Percentiles rank a stretch among this genome's conserved stretches.
These are phyloP conservation scores for Petrocephalus microphthalmus DNA, from an alignment of 2,113 vertebrate genomes.

Conservation along the genomic window DNA sequence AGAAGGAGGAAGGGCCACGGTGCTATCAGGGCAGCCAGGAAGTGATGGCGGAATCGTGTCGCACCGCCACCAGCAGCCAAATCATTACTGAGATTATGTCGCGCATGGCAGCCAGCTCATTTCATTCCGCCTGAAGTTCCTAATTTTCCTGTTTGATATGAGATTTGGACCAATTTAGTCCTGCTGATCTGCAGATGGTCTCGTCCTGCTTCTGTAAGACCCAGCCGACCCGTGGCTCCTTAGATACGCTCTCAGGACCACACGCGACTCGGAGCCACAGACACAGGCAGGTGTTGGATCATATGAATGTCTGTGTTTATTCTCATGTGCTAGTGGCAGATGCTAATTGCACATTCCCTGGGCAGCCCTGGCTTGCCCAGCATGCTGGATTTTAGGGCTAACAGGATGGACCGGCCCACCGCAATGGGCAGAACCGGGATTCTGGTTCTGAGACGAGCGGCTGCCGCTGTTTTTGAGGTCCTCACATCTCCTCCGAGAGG, in stretches of 20 bases:
- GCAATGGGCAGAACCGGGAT: background rate
- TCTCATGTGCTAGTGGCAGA: background rate
- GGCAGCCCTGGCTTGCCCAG: background rate
- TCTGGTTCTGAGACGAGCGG: background rate
- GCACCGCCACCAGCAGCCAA: background rate
- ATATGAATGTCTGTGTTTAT: background rate
- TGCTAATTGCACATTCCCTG: background rate
- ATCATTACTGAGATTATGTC: background rate
- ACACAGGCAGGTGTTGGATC: background rate
- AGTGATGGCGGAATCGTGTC: background rate
- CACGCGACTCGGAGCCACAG: background rate
- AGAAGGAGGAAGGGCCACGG: background rate
- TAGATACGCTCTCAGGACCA: background rate
- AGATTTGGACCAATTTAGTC: slow-evolving; percentile 17
- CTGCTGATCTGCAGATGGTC: slow-evolving; percentile 8
- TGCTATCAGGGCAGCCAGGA: background rate
- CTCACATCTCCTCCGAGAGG: background rate
- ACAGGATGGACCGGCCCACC: background rate
- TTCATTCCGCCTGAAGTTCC: background rate
- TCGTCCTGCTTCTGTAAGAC: background rate
- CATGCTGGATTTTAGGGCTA: background rate
- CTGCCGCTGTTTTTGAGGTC: background rate
- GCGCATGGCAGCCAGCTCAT: slow-evolving; percentile 6
- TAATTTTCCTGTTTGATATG: slow-evolving; percentile 18
- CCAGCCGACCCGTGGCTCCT: background rate